Evolutionary conservation across 1,140 invertebrate genomes (phyloP), one percentile per base, ranked within the genome.

Genomic region (Cotesia chilonis): DNA sequence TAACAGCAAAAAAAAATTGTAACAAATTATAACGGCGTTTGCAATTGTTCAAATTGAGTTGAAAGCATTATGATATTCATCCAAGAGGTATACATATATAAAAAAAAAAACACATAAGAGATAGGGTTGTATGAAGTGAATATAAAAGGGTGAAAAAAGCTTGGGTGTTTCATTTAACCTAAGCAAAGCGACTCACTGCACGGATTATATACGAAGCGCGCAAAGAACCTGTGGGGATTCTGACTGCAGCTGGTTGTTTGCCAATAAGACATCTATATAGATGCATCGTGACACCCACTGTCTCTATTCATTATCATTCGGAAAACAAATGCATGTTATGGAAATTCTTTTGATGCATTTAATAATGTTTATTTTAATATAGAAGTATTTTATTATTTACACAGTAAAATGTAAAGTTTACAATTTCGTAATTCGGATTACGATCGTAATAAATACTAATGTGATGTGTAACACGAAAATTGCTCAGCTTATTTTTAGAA

Each of bases 251-350:
- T 83, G 81, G 81, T 81, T 77, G 72, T 76, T 74, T 80, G 80
- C 81, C 81, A 83, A 60, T 74, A 60, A 20, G 79, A 78, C 77
- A 73, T 79, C 76, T 80, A 79, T 17, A 17, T 17, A 17, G 17
- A 17, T 74, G 74, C 75, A 77, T 68, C 73, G 72, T 75, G 77
- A 80, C 20, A 65, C 41, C 64, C 77, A 77, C 72, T 82, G 82
- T 82, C 81, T 78, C 79, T 79, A 81, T 76, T 76, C 77, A 82
- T 84, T 83, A 84, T 79, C 77, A 82, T 78, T 80, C 79, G 82
- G 81, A 83, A 83, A 78, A 81, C 78, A 77, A 47, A 10, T 47
- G 6, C 7, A 6, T 10, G 41, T 6, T 47, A 47, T 6, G 41
- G 10, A 47, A 47, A 47, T 9, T 47, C 41, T 47, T 47, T 47